Evolutionary conservation across 2,797 vertebrate species (phyloP).

Genomic region (Gila robusta): DNA sequence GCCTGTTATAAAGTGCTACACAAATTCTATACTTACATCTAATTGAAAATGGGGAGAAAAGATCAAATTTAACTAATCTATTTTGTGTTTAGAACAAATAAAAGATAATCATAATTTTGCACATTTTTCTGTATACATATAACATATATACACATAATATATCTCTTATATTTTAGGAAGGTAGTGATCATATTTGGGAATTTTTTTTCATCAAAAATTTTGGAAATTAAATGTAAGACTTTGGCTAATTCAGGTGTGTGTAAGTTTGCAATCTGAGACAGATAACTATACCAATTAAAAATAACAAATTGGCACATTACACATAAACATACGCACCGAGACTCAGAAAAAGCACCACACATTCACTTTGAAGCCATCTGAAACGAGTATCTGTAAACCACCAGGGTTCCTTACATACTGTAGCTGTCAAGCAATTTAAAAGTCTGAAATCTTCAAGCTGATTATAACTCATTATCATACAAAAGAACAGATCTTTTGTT

Average conservation of each 20-base stretch:
- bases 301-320: not conserved
- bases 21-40: not conserved
- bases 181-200: not conserved
- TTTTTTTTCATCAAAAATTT: not conserved
- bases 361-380: not conserved
- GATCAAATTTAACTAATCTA: not conserved
- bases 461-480: slow-evolving; percentile 25
- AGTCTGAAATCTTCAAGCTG: slow-evolving; percentile 23
- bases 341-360: not conserved
- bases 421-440: slow-evolving; percentile 33
- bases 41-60: not conserved
- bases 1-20: not conserved
- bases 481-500: slow-evolving; percentile 40
- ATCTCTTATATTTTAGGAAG: not conserved
- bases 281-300: slow-evolving; percentile 14
- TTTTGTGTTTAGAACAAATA: not conserved
- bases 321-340: not conserved
- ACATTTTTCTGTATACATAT: not conserved
- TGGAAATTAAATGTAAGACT: not conserved
- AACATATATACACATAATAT: not conserved
- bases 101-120: not conserved
- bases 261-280: slow-evolving; percentile 8
- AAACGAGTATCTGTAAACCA: slow-evolving; percentile 15
- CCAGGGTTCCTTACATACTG: slow-evolving; percentile 16
- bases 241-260: not conserved